A percentile compares a stretch with the other conserved stretches of the same genome.
Conservation (phyloP, 2,113 vertebrate genomes). For the Marmota flaviventris region DNA sequence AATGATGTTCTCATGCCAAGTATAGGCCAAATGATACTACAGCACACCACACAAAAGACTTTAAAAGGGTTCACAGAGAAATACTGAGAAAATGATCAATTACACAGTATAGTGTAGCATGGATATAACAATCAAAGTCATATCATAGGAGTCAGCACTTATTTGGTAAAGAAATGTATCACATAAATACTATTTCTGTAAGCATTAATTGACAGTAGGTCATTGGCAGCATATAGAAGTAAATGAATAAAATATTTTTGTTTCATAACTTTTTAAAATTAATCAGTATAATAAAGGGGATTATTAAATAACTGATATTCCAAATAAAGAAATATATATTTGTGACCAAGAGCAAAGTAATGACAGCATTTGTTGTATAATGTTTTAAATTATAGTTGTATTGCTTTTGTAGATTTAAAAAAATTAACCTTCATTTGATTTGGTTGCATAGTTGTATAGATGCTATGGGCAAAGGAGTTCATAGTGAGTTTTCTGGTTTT, state of each 20-base stretch:
- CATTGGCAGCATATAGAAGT: not conserved
- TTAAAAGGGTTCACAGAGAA: conserved; percentile 6
- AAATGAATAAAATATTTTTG: conserved; percentile 10
- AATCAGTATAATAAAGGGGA: not conserved
- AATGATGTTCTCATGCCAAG: not conserved
- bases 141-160: not conserved
- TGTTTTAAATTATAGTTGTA: not conserved
- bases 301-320: not conserved
- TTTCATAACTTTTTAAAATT: not conserved
- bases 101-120: not conserved
- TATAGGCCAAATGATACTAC: not conserved
- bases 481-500: not conserved
- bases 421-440: conserved; percentile 28
- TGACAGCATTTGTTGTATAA: not conserved
- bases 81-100: not conserved
- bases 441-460: not conserved
- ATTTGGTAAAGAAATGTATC: not conserved
- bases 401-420: conserved; percentile 16
- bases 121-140: not conserved
- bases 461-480: not conserved
- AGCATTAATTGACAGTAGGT: conserved; percentile 2
- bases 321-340: not conserved
- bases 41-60: not conserved
- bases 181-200: not conserved
- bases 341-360: conserved; percentile 29